Evolutionary conservation across 2,888 invertebrate species (phyloP).

Genomic region (Drosophila barbarae): DNA sequence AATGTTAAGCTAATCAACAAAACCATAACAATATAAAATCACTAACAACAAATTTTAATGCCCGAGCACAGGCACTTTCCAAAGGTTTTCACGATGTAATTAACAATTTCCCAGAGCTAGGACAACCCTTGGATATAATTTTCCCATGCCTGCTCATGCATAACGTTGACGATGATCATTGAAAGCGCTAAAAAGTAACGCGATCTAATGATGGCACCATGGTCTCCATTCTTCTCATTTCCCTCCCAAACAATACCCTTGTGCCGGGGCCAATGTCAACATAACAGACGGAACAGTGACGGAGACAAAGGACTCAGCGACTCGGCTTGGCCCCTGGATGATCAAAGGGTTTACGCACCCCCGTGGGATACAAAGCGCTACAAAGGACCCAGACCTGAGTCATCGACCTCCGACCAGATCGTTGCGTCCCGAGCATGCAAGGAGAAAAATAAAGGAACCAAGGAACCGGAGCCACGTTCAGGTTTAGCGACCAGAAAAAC

Average conservation of each 20-base stretch:
- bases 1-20: not conserved
- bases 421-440: conserved; percentile 7
- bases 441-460: conserved; percentile 6
- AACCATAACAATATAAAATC: not conserved
- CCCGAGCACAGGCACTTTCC: not conserved
- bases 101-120: conserved; percentile 6
- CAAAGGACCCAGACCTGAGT: conserved; percentile 47
- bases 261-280: conserved; percentile 45
- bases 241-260: conserved; percentile 23
- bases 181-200: conserved; percentile 47
- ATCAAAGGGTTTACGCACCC: conserved; percentile 61
- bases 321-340: conserved; percentile 20
- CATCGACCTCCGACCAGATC: conserved; percentile 55
- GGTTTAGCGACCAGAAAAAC: conserved; percentile 54
- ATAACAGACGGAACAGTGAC: conserved; percentile 30
- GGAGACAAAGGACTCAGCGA: conserved; percentile 32
- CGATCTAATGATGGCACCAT: conserved; percentile 28
- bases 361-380: conserved; percentile 31
- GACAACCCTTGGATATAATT: conserved; percentile 30
- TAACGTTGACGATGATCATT: conserved; percentile 39
- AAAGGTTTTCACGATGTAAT: conserved; percentile 18
- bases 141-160: conserved; percentile 66
- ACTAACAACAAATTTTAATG: not conserved
- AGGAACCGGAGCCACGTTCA: conserved; percentile 34
- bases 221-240: conserved; percentile 31